Percentiles rank a stretch among this genome's conserved stretches.
These are phyloP conservation scores for Scaptomyza cyrtandrae DNA, from an alignment of 2,888 invertebrate genomes.

Conservation along the genomic window DNA sequence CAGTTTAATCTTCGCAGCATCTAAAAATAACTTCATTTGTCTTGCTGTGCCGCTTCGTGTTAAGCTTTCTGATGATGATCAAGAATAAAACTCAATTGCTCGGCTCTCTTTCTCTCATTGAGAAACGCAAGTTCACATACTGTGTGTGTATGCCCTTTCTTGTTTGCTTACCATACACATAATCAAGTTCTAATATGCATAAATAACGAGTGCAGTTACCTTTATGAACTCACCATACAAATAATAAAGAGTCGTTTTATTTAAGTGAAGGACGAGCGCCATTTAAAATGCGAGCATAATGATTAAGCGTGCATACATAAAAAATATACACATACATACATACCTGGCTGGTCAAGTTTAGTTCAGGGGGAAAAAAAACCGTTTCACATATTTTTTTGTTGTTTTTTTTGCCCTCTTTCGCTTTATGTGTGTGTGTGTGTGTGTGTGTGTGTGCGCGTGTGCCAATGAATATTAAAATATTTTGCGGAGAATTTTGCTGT, in stretches of 20 bases:
- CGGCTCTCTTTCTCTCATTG: neutral
- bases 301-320: constrained; percentile 29
- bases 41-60: neutral
- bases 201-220: neutral
- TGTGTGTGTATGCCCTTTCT: too few relatives aligned
- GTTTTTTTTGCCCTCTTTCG: neutral
- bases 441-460: neutral
- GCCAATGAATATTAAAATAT: constrained; percentile 71
- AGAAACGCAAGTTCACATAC: too few relatives aligned
- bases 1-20: neutral
- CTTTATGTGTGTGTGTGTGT: constrained; percentile 1
- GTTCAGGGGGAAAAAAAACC: constrained; percentile 2
- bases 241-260: constrained; percentile 23
- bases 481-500: constrained; percentile 12
- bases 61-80: neutral
- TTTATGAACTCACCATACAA: constrained; percentile 11
- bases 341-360: constrained; percentile 28
- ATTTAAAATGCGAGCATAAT: constrained; percentile 37
- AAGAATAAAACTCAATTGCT: neutral
- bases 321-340: neutral
- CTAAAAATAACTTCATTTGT: neutral
- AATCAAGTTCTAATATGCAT: too few relatives aligned
- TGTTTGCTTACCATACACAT: too few relatives aligned
- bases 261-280: constrained; percentile 22
- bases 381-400: neutral